These are phyloP conservation scores for Psococerastis gibbosa DNA, from an alignment of 2,888 invertebrate genomes.

Conservation along the genomic window DNA sequence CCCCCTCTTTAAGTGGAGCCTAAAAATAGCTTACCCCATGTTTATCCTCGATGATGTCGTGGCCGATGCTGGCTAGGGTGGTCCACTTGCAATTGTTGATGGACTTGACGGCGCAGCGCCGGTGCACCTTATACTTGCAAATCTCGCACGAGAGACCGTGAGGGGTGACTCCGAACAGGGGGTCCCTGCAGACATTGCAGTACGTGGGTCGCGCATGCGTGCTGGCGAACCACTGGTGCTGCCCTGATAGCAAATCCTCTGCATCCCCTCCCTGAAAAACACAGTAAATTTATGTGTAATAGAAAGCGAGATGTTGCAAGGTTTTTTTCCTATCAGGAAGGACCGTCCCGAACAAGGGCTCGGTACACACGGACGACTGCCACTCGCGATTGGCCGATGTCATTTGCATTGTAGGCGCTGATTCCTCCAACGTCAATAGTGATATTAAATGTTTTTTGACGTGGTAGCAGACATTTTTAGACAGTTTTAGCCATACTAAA, in stretches of 20 bases:
- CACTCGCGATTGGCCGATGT: too few relatives aligned
- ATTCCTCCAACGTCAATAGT: too few relatives aligned
- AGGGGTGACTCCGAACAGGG: conserved; percentile 76
- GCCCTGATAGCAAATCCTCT: conserved; percentile 45
- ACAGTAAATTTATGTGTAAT: too few relatives aligned
- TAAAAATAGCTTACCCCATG: conserved; percentile 54
- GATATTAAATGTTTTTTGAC: too few relatives aligned
- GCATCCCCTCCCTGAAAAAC: conserved; percentile 28
- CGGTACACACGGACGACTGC: too few relatives aligned
- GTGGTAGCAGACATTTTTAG: too few relatives aligned
- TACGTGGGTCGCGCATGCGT: conserved; percentile 90
- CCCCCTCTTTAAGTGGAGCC: background rate
- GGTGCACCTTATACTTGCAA: conserved; percentile 95
- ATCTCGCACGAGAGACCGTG: conserved; percentile 93
- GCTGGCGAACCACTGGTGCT: conserved; percentile 73
- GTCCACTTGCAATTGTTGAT: conserved; percentile 96
- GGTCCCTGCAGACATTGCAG: conserved; percentile 92
- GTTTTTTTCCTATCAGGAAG: too few relatives aligned
- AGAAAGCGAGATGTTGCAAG: too few relatives aligned
- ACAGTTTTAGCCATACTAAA: too few relatives aligned
- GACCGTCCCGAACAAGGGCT: too few relatives aligned
- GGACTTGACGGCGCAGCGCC: conserved; percentile 81
- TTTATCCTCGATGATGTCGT: conserved; percentile 79
- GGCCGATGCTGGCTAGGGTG: conserved; percentile 84
- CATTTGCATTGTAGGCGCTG: too few relatives aligned